Base-by-base conservation (phyloP, 2,113 vertebrate genomes). In the Toxotes jaculatrix region DNA sequence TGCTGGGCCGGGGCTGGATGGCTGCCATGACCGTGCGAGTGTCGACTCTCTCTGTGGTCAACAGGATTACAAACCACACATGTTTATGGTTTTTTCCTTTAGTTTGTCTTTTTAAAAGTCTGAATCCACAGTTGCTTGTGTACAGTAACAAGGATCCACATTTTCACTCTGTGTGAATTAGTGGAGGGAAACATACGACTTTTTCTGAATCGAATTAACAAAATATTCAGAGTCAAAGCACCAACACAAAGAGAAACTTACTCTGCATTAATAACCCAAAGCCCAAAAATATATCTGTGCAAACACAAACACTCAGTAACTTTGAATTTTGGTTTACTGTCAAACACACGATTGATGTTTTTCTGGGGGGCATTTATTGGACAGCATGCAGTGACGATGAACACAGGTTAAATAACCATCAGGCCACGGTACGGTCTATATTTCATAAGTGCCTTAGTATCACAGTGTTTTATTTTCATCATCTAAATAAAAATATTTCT, bases 21-120 rank as follows among this genome's bases (percentile, higher is more conserved):
- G 7, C 42, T 11, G 73, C 91, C 88, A 87, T 2, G 7, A 23
- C 32, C 66, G 13, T 38, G 73, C 80, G 84, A 79, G 79, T 83
- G 82, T 72, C 1, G 13, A 31, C n/a, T n/a, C 75, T 75, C 73
- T 78, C 80, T 81, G 83, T 80, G 91, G 92, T 90, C 87, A 68
- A 59, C 85, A 17, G 74, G 81, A 87, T 80, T 80, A 81, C 79
- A 66, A 64, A 78, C 83, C 87, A 61, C 76, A 56, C 51, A 56
- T 78, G 78, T 84, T 81, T 77, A 70, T 47, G 55, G 65, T 74
- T 68, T 56, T 76, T 74, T 32, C 13, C 62, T 60, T 36, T 7
- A 40, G 42, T 61, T 60, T 43, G 4, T 60, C 45, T 17, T 66
- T 40, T 31, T 32, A 4, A 9, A 31, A 66, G 42, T 67, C 6